phyloP scores from a whole-genome alignment of 2,797 vertebrate species.

The Eurystomus glaucurus region DNA sequence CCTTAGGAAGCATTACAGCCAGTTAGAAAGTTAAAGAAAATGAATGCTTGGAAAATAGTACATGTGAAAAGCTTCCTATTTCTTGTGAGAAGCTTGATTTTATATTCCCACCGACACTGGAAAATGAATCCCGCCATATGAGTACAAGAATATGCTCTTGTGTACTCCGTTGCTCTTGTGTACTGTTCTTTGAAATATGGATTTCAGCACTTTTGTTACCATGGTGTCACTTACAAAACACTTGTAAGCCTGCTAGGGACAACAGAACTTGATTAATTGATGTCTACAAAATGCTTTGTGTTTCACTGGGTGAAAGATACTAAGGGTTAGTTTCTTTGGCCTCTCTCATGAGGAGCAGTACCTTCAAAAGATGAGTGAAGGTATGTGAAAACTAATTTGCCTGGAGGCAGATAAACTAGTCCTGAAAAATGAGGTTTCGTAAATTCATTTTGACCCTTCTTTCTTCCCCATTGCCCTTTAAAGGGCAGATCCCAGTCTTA shows the following conservation, averaged over 20 bases:
- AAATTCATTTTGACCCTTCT: not conserved
- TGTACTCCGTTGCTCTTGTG: not conserved
- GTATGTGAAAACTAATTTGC: not conserved
- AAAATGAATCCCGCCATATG: not conserved
- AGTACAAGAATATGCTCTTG: not conserved
- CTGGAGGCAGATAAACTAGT: not conserved
- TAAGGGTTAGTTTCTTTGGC: not conserved
- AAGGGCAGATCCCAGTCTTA: not conserved
- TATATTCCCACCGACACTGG: not conserved
- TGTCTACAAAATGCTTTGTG: not conserved
- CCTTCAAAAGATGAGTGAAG: not conserved
- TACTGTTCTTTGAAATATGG: not conserved
- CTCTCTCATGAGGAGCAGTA: not conserved
- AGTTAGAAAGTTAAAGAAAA: not conserved
- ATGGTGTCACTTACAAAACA: conserved; percentile 43
- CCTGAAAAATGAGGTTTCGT: not conserved
- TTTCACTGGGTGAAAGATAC: not conserved
- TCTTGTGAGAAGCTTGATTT: not conserved
- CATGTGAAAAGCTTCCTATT: not conserved
- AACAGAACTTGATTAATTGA: conserved; percentile 18
- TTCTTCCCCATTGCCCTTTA: not conserved
- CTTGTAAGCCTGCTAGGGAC: not conserved
- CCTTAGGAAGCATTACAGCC: fast-evolving
- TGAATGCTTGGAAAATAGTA: not conserved
- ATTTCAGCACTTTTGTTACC: conserved; percentile 40